Percentiles rank a stretch among this genome's conserved stretches.
Evolutionary conservation across 1,140 invertebrate species (phyloP).

Genomic region (Drosophila micromelanica): DNA sequence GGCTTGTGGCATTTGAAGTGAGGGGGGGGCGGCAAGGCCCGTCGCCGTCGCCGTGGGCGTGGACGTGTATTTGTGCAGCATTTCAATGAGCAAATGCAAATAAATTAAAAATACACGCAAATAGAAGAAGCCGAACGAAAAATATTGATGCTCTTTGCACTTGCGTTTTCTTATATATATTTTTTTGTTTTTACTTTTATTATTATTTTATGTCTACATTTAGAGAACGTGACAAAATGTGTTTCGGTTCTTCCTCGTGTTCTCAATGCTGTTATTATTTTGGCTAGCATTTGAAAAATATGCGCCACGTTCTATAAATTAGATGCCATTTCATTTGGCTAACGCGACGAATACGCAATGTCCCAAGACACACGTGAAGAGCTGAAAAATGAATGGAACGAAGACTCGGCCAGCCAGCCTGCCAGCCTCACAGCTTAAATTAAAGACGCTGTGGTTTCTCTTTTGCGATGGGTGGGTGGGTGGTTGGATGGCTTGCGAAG

Average conservation of each 20-base stretch:
- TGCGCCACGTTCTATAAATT: constrained; percentile 72
- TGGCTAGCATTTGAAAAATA: constrained; percentile 65
- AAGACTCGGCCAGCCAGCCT: constrained; percentile 41
- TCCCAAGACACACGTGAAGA: constrained; percentile 23
- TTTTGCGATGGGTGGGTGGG: not conserved
- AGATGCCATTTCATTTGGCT: constrained; percentile 66
- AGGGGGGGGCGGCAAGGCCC: constrained; percentile 14
- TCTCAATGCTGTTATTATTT: constrained; percentile 28
- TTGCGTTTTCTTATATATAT: constrained; percentile 1
- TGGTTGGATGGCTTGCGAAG: constrained; percentile 49
- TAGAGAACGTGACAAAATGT: constrained; percentile 72
- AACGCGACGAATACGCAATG: constrained; percentile 46
- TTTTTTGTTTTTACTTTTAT: constrained; percentile 8
- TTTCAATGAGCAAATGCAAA: constrained; percentile 82
- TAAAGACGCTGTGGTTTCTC: constrained; percentile 57
- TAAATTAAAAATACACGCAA: constrained; percentile 78
- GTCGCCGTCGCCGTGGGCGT: constrained; percentile 13
- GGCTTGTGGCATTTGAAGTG: constrained; percentile 60
- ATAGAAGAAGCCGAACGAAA: constrained; percentile 51
- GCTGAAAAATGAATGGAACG: constrained; percentile 26
- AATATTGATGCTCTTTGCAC: constrained; percentile 73
- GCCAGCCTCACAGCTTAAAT: constrained; percentile 27
- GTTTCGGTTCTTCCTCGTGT: constrained; percentile 13
- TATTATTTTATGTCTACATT: constrained; percentile 54
- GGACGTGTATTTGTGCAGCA: constrained; percentile 67